Conservation (phyloP, 2,797 vertebrate species). For the Pantherophis alleghaniensis region DNA sequence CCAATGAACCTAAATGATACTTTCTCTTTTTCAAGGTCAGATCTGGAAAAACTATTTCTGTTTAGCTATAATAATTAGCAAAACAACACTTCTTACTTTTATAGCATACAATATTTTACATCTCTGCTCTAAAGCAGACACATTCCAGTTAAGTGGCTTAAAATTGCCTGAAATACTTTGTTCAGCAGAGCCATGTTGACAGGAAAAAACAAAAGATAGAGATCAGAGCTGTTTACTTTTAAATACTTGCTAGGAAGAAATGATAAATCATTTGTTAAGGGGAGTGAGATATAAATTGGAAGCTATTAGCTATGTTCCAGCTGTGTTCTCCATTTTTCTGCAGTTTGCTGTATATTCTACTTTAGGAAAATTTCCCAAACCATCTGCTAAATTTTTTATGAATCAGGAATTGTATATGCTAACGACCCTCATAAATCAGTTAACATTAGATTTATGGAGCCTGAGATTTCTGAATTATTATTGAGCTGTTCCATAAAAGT, state of each 20-base stretch:
- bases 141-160: not conserved
- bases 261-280: not conserved
- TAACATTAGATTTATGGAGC: not conserved
- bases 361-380: not conserved
- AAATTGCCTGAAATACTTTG: not conserved
- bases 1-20: not conserved
- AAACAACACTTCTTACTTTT: not conserved
- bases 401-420: not conserved
- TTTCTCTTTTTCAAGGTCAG: too few relatives aligned
- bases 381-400: not conserved
- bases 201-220: not conserved
- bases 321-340: not conserved
- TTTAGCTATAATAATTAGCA: not conserved
- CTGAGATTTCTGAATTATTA: not conserved
- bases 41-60: not conserved
- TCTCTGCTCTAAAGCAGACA: not conserved
- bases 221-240: not conserved
- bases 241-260: not conserved
- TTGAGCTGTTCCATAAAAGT: not conserved
- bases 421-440: not conserved
- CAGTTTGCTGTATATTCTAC: not conserved
- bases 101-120: not conserved
- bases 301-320: not conserved
- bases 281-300: not conserved
- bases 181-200: not conserved